Base-by-base conservation (phyloP, 1,140 invertebrate species). In the Oryctes rhinoceros region DNA sequence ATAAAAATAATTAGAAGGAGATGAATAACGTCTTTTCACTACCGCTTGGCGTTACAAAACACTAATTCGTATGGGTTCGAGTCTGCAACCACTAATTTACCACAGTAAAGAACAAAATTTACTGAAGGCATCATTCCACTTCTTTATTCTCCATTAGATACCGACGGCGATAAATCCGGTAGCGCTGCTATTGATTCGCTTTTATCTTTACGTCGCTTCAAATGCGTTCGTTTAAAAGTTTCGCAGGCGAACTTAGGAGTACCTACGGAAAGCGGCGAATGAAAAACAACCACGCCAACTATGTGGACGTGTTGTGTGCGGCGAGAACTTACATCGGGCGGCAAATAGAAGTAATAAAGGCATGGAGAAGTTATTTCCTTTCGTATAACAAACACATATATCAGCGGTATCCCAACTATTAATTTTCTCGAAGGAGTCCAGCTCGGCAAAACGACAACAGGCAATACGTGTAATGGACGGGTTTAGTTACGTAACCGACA, bases 321-420 rank as follows among this genome's bases (percentile, higher is more conserved):
- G 53, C 53, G 53, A 59, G 18, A 59, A 18, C 53, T 18, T 59
- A 59, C 53, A 59, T 59, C 53, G 15, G 15, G 15, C 13, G 53
- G 13, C 15, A 15, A 59, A 59, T 59, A 59, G 18, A 59, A 59
- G n/a, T 59, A 59, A 59, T 59, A 59, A 59, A 59, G 53, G 5
- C 18, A 15, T 59, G 18, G 10, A 59, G 53, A 59, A 59, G 53
- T 59, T 59, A 59, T 59, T 59, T 59, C 53, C 53, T 59, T 59
- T 59, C 53, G 53, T 59, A 59, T 18, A 59, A 59, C 53, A 59
- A 59, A 59, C 53, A 59, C 15, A 59, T 59, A 59, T 59, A 59
- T 59, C 53, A 59, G 13, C 15, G 53, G 53, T 18, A 18, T 15
- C n/a, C 53, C 53, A 59, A 18, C 53, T 59, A 59, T 59, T 59